Evolutionary conservation across 2,888 invertebrate species (phyloP).

Genomic region (Hermaeophaga mercurialis): DNA sequence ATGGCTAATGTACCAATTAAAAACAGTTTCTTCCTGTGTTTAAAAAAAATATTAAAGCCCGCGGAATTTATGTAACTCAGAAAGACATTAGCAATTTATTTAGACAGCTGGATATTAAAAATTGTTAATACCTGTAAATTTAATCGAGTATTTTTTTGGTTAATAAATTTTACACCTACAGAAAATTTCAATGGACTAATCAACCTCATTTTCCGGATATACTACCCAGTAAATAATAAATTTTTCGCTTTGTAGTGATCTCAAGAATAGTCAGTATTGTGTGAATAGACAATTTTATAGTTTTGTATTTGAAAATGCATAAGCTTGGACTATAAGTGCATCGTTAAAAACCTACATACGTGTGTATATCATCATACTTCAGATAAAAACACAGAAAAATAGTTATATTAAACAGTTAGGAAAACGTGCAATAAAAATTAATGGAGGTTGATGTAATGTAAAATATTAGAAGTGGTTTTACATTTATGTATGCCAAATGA

Average conservation of each 20-base stretch:
- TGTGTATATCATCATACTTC: conserved; percentile 7
- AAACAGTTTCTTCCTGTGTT: too few relatives aligned
- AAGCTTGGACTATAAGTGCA: conserved; percentile 6
- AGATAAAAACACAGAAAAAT: background rate
- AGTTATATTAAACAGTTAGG: background rate
- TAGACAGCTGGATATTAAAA: too few relatives aligned
- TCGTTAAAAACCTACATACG: conserved; percentile 10
- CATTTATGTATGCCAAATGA: too few relatives aligned
- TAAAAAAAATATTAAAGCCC: too few relatives aligned
- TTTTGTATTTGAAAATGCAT: conserved; percentile 14
- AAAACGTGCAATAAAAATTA: conserved; percentile 3
- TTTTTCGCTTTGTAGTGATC: conserved; percentile 1
- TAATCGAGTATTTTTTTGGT: too few relatives aligned
- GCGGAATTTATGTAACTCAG: too few relatives aligned
- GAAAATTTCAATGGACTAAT: too few relatives aligned
- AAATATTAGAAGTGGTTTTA: too few relatives aligned
- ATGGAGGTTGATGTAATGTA: conserved; percentile 2
- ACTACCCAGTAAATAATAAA: background rate
- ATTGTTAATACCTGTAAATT: too few relatives aligned
- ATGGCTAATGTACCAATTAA: too few relatives aligned
- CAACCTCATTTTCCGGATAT: background rate
- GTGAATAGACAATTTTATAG: conserved; percentile 14
- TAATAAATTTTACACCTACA: too few relatives aligned
- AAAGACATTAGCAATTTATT: too few relatives aligned
- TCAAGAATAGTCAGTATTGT: conserved; percentile 1